These are phyloP conservation scores for Glareola pratincola DNA, from an alignment of 2,113 vertebrate species.

Conservation along the genomic window DNA sequence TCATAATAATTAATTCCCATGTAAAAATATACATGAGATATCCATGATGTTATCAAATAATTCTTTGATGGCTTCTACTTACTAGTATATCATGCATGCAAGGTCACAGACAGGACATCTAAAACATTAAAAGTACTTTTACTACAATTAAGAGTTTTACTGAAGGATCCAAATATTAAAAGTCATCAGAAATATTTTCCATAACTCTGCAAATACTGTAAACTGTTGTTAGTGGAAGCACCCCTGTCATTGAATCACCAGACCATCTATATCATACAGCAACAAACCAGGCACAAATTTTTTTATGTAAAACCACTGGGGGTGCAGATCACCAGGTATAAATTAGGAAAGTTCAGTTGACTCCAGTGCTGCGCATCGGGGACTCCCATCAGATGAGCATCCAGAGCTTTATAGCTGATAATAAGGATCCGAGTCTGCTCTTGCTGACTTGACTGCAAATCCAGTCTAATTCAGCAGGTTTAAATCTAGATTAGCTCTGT, in stretches of 20 bases:
- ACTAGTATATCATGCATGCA: too few relatives aligned
- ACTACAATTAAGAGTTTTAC: neutral
- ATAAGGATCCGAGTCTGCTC: neutral
- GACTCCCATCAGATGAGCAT: neutral
- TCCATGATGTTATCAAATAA: neutral
- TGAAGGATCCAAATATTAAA: neutral
- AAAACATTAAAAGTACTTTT: neutral
- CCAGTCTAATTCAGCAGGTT: neutral
- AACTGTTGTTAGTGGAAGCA: neutral
- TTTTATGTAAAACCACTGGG: neutral
- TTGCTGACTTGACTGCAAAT: neutral
- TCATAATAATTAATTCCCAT: too few relatives aligned
- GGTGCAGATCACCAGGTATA: neutral
- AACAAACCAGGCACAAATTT: neutral
- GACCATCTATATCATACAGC: neutral
- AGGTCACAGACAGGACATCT: neutral
- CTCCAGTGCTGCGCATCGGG: neutral
- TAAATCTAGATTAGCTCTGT: neutral
- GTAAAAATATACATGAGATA: neutral
- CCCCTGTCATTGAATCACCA: neutral
- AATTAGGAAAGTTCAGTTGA: neutral
- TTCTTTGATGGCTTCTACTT: neutral
- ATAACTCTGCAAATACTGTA: neutral
- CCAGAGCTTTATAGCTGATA: neutral
- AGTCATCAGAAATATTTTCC: neutral